A percentile compares a stretch with the other conserved stretches of the same genome.
phyloP scores from a whole-genome alignment of 2,888 invertebrate species.

The Imbricaverruca yamaguchii region DNA sequence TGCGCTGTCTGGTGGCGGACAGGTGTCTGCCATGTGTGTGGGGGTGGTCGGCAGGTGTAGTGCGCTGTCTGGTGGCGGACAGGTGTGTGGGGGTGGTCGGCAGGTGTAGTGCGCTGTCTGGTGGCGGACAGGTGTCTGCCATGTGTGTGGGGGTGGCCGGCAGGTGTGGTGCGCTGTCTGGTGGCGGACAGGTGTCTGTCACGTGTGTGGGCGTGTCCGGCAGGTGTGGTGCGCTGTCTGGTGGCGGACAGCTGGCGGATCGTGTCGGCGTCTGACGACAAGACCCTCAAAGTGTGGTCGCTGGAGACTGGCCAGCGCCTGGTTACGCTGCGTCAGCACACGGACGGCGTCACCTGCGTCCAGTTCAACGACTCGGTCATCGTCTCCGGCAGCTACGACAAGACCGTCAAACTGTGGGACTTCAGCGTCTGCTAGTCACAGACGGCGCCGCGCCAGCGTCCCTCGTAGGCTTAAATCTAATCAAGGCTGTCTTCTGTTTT shows the following conservation, averaged over 20 bases:
- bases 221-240: slow-evolving; percentile 41
- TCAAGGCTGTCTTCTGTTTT: too few species aligned
- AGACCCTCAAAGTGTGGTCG: slow-evolving; percentile 49
- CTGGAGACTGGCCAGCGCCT: slow-evolving; percentile 45
- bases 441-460: background rate
- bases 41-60: background rate
- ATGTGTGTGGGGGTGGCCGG: background rate
- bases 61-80: background rate
- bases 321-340: slow-evolving; percentile 47
- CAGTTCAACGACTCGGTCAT: slow-evolving; percentile 49
- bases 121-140: background rate
- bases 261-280: slow-evolving; percentile 49
- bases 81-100: background rate
- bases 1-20: background rate
- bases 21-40: background rate
- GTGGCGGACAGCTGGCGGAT: slow-evolving; percentile 48
- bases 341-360: slow-evolving; percentile 49
- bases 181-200: background rate
- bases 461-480: too few species aligned
- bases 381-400: slow-evolving; percentile 49
- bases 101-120: background rate
- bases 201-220: background rate
- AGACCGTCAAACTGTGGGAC: slow-evolving; percentile 49
- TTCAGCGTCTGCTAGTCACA: slow-evolving; percentile 39
- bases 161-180: background rate